Conservation (phyloP, 2,888 invertebrate species). For the Acronicta aceris region DNA sequence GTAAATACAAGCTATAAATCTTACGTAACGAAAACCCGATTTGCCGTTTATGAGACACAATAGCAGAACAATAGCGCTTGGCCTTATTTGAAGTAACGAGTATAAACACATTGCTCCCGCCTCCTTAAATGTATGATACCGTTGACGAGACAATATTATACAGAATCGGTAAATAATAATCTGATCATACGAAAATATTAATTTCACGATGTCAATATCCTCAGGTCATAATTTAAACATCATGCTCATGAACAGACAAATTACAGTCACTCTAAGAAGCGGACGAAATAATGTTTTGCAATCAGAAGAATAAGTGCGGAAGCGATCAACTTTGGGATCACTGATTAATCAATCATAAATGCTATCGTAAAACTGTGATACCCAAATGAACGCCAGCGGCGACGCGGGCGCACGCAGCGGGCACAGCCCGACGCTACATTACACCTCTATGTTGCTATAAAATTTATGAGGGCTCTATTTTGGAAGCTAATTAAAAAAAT, state of each 20-base stretch:
- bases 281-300: constrained; percentile 69
- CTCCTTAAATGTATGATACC: constrained; percentile 30
- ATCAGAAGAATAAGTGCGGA: constrained; percentile 78
- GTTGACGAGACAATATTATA: constrained; percentile 31
- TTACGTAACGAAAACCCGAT: constrained; percentile 56
- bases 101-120: constrained; percentile 52
- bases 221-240: constrained; percentile 48
- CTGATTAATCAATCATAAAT: constrained; percentile 83
- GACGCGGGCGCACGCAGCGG: constrained; percentile 55
- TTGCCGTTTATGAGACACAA: constrained; percentile 59
- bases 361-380: constrained; percentile 76
- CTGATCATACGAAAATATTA: constrained; percentile 36
- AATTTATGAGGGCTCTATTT: constrained; percentile 86
- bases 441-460: constrained; percentile 80
- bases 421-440: constrained; percentile 66
- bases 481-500: constrained; percentile 85
- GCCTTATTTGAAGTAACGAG: constrained; percentile 57
- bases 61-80: constrained; percentile 58
- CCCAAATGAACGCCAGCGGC: constrained; percentile 73
- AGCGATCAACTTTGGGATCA: constrained; percentile 77
- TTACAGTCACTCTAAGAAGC: constrained; percentile 52
- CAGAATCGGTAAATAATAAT: constrained; percentile 45
- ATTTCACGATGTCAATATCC: constrained; percentile 50
- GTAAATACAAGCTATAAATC: constrained; percentile 56
- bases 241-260: constrained; percentile 54